Evolutionary conservation across 2,888 invertebrate genomes (phyloP).

Genomic region (Drosophila suboccidentalis): DNA sequence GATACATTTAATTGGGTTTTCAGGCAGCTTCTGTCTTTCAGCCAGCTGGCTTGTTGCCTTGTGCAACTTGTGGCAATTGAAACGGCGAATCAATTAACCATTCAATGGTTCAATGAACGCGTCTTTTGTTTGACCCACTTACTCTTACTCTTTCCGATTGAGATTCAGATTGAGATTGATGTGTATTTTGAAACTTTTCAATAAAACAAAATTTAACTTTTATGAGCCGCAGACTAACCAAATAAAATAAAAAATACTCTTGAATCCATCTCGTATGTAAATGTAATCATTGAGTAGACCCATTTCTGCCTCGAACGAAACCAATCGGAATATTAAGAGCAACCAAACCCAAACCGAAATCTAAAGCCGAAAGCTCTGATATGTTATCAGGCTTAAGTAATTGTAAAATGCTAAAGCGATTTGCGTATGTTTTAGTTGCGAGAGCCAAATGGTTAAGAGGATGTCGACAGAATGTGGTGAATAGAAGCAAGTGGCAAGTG

Average conservation of each 20-base stretch:
- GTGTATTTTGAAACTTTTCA: conserved; percentile 54
- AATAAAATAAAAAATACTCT: background rate
- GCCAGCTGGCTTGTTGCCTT: conserved; percentile 12
- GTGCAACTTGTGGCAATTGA: conserved; percentile 31
- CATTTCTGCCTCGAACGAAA: conserved; percentile 41
- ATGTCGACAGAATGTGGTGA: conserved; percentile 6
- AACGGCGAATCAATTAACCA: conserved; percentile 67
- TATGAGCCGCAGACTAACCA: conserved; percentile 20
- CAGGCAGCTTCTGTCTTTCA: conserved; percentile 28
- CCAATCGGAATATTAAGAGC: conserved; percentile 34
- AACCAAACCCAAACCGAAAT: conserved; percentile 15
- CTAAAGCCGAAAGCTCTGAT: conserved; percentile 26
- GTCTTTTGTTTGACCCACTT: conserved; percentile 55
- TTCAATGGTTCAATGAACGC: conserved; percentile 48
- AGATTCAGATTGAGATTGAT: conserved; percentile 67
- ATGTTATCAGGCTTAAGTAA: conserved; percentile 64
- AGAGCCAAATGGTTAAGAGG: conserved; percentile 51
- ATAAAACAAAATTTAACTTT: conserved; percentile 35
- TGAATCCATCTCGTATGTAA: conserved; percentile 51
- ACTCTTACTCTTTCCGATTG: conserved; percentile 31
- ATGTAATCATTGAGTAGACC: conserved; percentile 48
- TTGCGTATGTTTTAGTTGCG: conserved; percentile 63
- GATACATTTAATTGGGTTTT: conserved; percentile 68
- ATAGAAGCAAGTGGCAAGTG: background rate
- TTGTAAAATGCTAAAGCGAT: conserved; percentile 68